Conservation (phyloP, 2,113 vertebrate species). For the Balaenoptera acutorostrata region DNA sequence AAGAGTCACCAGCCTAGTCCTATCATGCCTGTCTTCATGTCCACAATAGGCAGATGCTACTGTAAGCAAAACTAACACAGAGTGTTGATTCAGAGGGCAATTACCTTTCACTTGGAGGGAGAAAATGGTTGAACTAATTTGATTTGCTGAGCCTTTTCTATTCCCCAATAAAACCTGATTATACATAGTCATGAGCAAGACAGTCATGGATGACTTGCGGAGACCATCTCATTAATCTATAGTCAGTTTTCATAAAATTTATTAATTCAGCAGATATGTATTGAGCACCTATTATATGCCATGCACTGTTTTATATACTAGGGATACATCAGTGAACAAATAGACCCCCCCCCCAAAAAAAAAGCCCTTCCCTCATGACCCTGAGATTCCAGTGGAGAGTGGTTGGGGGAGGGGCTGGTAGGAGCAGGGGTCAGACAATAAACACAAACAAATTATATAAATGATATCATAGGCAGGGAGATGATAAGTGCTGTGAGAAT, state of each 20-base stretch:
- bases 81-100: background rate
- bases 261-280: background rate
- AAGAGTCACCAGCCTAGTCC: background rate
- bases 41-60: background rate
- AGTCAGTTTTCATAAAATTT: background rate
- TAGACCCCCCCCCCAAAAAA: accelerated
- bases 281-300: background rate
- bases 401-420: background rate
- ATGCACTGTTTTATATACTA: background rate
- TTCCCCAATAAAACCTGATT: background rate
- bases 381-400: background rate
- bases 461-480: background rate
- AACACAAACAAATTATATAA: background rate
- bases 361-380: background rate
- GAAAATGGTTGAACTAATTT: background rate
- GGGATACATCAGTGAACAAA: background rate
- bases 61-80: background rate
- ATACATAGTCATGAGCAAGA: background rate
- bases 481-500: background rate
- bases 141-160: background rate
- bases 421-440: background rate
- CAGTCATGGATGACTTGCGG: background rate
- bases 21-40: background rate
- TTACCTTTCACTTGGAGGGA: background rate
- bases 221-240: background rate